A percentile compares a stretch with the other conserved stretches of the same genome.
These are phyloP conservation scores for Hyphantria cunea DNA, from an alignment of 1,140 invertebrate species.

Conservation along the genomic window DNA sequence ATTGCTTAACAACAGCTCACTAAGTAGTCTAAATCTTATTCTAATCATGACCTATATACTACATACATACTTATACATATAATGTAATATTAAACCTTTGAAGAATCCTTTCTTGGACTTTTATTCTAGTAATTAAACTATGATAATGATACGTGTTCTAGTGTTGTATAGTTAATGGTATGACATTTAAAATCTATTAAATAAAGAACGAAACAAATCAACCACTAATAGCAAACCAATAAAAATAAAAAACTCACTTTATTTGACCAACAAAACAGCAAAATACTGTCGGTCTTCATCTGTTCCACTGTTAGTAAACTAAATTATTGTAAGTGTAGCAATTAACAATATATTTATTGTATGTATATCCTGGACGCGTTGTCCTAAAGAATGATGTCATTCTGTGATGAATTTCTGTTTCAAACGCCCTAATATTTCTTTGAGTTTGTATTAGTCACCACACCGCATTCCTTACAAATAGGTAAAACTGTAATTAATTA, in stretches of 20 bases:
- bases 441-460: not conserved
- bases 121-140: no score
- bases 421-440: not conserved
- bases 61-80: no score
- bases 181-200: no score
- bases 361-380: not conserved
- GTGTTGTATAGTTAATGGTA: no score
- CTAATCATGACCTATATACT: conserved; percentile 20
- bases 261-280: not conserved
- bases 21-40: not conserved
- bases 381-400: not conserved
- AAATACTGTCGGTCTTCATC: conserved; percentile 4
- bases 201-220: no score
- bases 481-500: no score
- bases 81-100: no score
- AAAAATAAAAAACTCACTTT: not conserved
- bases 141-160: no score
- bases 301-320: not conserved
- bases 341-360: not conserved
- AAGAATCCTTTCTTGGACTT: no score
- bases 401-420: not conserved
- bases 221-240: not conserved
- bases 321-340: not conserved
- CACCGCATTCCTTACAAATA: no score
- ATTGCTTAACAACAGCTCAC: no score